Evolutionary conservation across 1,140 invertebrate species (phyloP).

Genomic region (Leptinotarsa undecemlineata): DNA sequence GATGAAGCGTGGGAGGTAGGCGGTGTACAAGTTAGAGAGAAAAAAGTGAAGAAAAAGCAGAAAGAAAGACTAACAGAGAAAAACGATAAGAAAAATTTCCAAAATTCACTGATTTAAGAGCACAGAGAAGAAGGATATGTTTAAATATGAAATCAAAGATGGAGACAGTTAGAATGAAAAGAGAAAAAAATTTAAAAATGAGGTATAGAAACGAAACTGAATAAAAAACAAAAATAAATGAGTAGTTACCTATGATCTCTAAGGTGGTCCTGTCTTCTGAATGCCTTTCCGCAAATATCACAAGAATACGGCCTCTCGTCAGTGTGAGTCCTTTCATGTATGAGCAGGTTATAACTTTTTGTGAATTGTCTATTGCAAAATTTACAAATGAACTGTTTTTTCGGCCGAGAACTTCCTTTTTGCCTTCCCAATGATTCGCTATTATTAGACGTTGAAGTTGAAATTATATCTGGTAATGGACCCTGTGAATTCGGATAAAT

Average conservation of each 20-base stretch:
- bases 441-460: conserved; percentile 43
- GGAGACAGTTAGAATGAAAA: not conserved
- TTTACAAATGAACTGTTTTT: conserved; percentile 95
- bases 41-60: no score
- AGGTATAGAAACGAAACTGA: conserved; percentile 72
- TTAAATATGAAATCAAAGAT: not conserved
- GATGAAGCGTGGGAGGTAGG: no score
- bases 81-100: no score
- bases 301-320: conserved; percentile 96
- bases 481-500: conserved; percentile 59
- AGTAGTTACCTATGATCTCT: conserved; percentile 83
- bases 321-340: conserved; percentile 93
- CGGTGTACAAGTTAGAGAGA: no score
- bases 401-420: conserved; percentile 70
- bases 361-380: conserved; percentile 94
- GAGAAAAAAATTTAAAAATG: not conserved
- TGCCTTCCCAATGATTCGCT: conserved; percentile 44
- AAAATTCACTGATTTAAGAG: no score
- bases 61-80: no score
- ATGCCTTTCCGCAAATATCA: conserved; percentile 97
- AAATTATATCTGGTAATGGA: conserved; percentile 34
- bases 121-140: no score
- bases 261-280: conserved; percentile 93
- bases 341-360: conserved; percentile 94
- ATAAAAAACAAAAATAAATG: conserved; percentile 77